Evolutionary conservation across 2,888 invertebrate genomes (phyloP).

Genomic region (Plemyria rubiginata): DNA sequence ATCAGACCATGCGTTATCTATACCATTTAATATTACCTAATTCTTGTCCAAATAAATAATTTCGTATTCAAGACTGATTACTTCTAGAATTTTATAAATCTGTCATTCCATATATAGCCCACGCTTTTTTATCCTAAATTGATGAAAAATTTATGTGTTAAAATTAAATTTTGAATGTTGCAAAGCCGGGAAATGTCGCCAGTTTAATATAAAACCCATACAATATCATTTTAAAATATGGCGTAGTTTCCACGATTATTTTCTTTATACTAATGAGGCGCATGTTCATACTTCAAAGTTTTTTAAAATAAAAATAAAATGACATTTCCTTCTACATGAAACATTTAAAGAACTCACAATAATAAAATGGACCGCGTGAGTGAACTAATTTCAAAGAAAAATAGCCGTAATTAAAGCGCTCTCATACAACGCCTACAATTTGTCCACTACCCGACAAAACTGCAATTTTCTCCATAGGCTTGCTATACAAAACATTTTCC

Average conservation of each 20-base stretch:
- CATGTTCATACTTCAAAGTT: constrained; percentile 8
- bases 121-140: too few relatives aligned
- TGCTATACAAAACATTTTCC: constrained; percentile 46
- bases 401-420: constrained; percentile 31
- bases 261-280: background rate
- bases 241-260: background rate
- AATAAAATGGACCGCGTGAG: constrained; percentile 26
- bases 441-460: constrained; percentile 38
- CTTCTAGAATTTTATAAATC: too few relatives aligned
- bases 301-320: constrained; percentile 4
- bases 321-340: constrained; percentile 3
- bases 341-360: constrained; percentile 26
- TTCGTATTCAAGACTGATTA: too few relatives aligned
- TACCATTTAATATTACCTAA: too few relatives aligned
- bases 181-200: too few relatives aligned
- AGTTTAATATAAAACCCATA: too few relatives aligned
- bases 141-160: too few relatives aligned
- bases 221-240: background rate
- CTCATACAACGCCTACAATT: constrained; percentile 35
- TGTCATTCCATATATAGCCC: too few relatives aligned
- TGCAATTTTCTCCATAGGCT: constrained; percentile 29
- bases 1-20: too few relatives aligned
- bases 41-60: too few relatives aligned
- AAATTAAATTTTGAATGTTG: too few relatives aligned
- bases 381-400: constrained; percentile 36